Conservation (phyloP, 2,113 vertebrate genomes). For the Brevimyrus niger region DNA sequence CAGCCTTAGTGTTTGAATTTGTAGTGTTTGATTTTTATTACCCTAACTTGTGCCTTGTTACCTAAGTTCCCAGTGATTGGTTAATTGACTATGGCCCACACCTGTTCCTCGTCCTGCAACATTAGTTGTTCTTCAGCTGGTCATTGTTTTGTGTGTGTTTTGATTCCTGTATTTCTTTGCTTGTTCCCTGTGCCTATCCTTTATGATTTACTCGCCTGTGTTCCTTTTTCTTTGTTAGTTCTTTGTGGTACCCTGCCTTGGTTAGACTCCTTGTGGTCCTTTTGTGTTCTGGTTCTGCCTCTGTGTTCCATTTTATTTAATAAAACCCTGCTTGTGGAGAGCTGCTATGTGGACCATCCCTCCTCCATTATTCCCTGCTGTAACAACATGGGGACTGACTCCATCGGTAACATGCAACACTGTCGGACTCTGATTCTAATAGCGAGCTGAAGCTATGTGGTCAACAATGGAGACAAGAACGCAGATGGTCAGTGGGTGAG, state of each 20-base stretch:
- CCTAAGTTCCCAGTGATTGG: background rate
- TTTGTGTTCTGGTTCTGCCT: background rate
- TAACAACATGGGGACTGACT: background rate
- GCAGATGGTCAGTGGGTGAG: background rate
- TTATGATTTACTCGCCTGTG: background rate
- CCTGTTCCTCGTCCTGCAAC: background rate
- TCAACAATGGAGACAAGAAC: background rate
- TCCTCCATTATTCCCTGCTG: background rate
- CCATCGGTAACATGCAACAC: background rate
- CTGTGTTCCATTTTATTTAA: background rate
- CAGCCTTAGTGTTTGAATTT: background rate
- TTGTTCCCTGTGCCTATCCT: background rate
- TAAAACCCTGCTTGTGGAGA: background rate
- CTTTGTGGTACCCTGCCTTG: background rate
- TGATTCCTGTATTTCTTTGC: background rate
- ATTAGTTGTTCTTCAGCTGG: background rate
- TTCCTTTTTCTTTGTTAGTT: background rate
- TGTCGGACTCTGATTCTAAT: background rate
- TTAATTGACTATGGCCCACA: background rate
- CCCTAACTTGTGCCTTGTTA: background rate
- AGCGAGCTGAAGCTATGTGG: background rate
- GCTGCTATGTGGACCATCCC: background rate
- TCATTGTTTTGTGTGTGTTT: background rate
- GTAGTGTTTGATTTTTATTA: background rate
- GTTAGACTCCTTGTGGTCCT: background rate